Conservation (phyloP, 2,113 vertebrate genomes). For the Myrmecobius fasciatus region DNA sequence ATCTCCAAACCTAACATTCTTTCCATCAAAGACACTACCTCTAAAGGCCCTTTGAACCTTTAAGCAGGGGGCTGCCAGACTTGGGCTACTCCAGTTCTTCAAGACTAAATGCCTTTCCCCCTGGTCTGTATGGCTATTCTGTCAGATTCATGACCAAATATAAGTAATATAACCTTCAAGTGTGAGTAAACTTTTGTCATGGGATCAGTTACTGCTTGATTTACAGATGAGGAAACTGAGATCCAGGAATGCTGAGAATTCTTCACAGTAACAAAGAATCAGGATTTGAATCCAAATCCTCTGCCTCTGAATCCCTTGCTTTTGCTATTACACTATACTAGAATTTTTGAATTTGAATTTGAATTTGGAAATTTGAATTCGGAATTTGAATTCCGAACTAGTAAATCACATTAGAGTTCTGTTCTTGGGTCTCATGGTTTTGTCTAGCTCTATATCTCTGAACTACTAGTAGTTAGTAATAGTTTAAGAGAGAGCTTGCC, state of each 20-base stretch:
- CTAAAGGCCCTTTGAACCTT: neutral
- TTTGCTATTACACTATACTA: neutral
- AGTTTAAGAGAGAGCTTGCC: neutral
- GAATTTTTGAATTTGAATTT: too few relatives aligned
- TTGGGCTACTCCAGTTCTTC: neutral
- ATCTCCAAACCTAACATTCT: neutral
- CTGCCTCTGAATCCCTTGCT: neutral
- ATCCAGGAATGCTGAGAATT: neutral
- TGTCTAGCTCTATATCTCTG: neutral
- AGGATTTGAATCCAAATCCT: neutral
- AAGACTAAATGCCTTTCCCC: neutral
- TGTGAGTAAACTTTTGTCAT: neutral
- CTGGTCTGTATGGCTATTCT: neutral
- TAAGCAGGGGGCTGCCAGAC: neutral
- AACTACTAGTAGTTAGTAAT: neutral
- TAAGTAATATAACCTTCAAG: neutral
- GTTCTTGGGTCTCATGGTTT: neutral
- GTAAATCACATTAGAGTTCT: neutral
- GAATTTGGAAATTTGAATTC: too few relatives aligned
- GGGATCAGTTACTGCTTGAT: neutral
- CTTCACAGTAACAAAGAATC: neutral
- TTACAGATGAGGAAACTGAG: neutral
- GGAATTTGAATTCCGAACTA: neutral
- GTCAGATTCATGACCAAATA: neutral
- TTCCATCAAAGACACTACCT: neutral